phyloP scores from a whole-genome alignment of 2,113 vertebrate genomes.

The Mionectes macconnelli region DNA sequence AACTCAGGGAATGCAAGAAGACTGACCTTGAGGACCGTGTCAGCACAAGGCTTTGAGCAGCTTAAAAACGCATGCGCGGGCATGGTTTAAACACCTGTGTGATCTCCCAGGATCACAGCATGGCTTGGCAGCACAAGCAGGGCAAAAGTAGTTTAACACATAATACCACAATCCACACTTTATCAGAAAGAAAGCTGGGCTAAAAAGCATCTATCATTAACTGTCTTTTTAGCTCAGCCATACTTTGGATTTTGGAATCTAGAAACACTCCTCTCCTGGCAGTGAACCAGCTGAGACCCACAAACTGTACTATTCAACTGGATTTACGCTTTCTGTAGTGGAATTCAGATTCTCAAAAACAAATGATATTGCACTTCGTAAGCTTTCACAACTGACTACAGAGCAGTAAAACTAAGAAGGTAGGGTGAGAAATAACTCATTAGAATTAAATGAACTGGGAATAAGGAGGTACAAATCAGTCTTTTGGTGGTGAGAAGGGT shows the following conservation, averaged over 20 bases:
- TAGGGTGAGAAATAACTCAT: not conserved
- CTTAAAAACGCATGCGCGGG: not conserved
- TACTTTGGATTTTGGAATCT: not conserved
- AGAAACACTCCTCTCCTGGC: not conserved
- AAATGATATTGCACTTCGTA: not conserved
- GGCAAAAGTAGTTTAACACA: not conserved
- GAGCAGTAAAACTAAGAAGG: not conserved
- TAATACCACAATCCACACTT: not conserved
- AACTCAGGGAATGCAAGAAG: not conserved
- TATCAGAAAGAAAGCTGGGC: not conserved
- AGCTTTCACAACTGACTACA: not conserved
- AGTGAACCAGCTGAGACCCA: not conserved
- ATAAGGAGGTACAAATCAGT: not conserved
- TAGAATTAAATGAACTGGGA: not conserved
- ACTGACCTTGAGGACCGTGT: not conserved
- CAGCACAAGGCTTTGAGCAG: constrained; percentile 19
- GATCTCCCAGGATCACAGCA: not conserved
- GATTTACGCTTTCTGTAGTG: not conserved
- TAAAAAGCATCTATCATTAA: not conserved
- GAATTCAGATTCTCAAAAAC: not conserved
- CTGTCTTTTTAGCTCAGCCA: not conserved
- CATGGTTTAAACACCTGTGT: not conserved
- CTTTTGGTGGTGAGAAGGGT: not conserved
- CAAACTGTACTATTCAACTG: not conserved
- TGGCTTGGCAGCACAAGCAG: not conserved